Evolutionary conservation across 2,888 invertebrate species (phyloP).

Genomic region (Cyclophora punctaria): DNA sequence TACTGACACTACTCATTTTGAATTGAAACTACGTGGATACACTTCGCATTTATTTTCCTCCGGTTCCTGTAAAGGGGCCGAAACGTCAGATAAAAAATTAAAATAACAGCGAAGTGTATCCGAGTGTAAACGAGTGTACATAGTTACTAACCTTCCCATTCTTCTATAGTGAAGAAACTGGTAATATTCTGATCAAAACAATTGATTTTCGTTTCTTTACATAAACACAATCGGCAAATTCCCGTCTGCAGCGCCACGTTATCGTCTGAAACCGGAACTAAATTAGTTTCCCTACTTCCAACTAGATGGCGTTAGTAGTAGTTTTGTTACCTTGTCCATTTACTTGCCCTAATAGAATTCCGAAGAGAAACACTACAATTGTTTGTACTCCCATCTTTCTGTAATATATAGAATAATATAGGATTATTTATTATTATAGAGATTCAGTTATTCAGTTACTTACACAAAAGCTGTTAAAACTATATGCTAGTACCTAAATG

Average conservation of each 20-base stretch:
- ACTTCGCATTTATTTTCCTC: no score
- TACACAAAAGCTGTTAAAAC: no score
- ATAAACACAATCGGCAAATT: constrained; percentile 73
- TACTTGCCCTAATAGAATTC: constrained; percentile 16
- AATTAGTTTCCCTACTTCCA: constrained; percentile 27
- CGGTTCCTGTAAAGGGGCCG: no score
- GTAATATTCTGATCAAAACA: constrained; percentile 68
- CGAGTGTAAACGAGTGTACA: no score
- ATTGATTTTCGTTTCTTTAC: constrained; percentile 66
- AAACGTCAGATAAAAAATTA: no score
- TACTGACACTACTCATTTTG: no score
- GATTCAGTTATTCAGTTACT: no score
- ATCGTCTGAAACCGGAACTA: constrained; percentile 23
- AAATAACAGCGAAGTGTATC: no score
- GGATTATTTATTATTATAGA: background rate
- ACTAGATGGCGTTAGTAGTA: constrained; percentile 31
- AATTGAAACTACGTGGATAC: no score
- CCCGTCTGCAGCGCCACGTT: constrained; percentile 37
- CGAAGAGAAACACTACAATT: constrained; percentile 19
- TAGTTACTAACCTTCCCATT: constrained; percentile 67
- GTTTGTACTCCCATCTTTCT: constrained; percentile 35
- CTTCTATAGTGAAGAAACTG: constrained; percentile 64
- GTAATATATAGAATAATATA: constrained; percentile 9
- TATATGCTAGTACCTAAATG: no score
- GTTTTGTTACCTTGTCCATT: constrained; percentile 11